Evolutionary conservation across 2,797 vertebrate species (phyloP).

Genomic region (Argentina silus): DNA sequence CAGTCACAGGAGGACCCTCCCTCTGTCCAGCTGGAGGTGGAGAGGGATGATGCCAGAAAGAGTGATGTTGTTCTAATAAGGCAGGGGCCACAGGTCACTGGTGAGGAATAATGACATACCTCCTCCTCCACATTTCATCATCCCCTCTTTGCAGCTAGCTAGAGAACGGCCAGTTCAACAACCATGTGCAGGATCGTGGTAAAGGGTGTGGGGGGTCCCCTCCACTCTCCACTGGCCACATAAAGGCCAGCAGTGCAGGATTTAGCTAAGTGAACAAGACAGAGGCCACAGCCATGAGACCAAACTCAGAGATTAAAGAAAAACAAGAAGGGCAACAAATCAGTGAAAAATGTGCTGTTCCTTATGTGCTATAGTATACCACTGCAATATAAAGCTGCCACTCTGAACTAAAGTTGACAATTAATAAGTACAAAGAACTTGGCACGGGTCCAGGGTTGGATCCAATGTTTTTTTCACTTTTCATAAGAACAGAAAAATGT

Average conservation of each 20-base stretch:
- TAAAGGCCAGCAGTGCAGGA: not conserved
- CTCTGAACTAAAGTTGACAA: not conserved
- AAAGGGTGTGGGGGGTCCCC: no score
- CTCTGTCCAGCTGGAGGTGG: not conserved
- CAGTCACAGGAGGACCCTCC: not conserved
- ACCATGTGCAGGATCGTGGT: not conserved
- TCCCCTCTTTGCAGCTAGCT: not conserved
- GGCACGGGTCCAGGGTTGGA: no score
- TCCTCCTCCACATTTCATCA: not conserved
- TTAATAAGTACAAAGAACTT: not conserved
- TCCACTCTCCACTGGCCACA: not conserved
- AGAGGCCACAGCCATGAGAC: not conserved
- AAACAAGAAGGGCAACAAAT: not conserved
- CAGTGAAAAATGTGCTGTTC: not conserved
- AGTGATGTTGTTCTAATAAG: not conserved
- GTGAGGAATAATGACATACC: not conserved
- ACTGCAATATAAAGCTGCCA: not conserved
- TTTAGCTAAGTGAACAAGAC: not conserved
- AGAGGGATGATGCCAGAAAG: conserved; percentile 9
- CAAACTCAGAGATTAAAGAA: not conserved
- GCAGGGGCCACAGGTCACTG: not conserved
- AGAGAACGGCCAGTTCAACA: not conserved
- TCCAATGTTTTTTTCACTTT: no score
- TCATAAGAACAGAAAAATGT: not conserved
- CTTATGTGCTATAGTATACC: not conserved